Percentiles rank a stretch among this genome's conserved stretches.
Conservation (phyloP, 2,797 vertebrate genomes). For the Girardinus metallicus region DNA sequence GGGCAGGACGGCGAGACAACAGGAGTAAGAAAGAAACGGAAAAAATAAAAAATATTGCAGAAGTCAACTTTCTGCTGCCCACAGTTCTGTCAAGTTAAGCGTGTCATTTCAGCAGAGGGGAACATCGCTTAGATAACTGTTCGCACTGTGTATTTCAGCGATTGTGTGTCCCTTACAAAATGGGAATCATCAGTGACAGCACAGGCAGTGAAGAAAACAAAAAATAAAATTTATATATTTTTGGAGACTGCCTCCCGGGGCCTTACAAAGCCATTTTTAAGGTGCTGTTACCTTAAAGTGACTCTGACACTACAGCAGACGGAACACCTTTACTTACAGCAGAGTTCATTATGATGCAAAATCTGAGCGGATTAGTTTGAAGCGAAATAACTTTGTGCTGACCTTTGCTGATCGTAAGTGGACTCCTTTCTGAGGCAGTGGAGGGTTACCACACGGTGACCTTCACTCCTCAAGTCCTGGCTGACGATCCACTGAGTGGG, state of each 20-base stretch:
- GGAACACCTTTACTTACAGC: too few relatives aligned
- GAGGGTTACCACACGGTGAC: constrained; percentile 87
- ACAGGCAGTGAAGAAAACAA: background rate
- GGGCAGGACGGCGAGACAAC: background rate
- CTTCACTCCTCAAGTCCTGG: constrained; percentile 90
- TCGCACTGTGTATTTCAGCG: constrained; percentile 17
- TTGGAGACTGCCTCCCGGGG: constrained; percentile 7
- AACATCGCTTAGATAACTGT: constrained; percentile 34
- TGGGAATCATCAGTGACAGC: constrained; percentile 13
- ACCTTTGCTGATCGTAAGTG: constrained; percentile 85
- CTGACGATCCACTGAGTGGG: constrained; percentile 90
- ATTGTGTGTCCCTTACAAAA: constrained; percentile 23
- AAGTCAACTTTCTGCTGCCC: constrained; percentile 38
- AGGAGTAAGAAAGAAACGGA: background rate
- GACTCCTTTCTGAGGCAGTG: constrained; percentile 89
- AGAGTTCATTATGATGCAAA: background rate
- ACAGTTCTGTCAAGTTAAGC: constrained; percentile 44
- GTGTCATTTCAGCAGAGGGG: constrained; percentile 44
- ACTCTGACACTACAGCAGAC: background rate
- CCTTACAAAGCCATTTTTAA: background rate
- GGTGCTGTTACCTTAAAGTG: background rate
- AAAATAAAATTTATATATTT: background rate
- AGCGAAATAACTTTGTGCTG: constrained; percentile 39
- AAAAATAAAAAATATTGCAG: constrained; percentile 1
- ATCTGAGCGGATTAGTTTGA: background rate